Evolutionary conservation across 2,113 vertebrate species (phyloP), one percentile per base, ranked within the genome.

Genomic region (Corythoichthys intestinalis): DNA sequence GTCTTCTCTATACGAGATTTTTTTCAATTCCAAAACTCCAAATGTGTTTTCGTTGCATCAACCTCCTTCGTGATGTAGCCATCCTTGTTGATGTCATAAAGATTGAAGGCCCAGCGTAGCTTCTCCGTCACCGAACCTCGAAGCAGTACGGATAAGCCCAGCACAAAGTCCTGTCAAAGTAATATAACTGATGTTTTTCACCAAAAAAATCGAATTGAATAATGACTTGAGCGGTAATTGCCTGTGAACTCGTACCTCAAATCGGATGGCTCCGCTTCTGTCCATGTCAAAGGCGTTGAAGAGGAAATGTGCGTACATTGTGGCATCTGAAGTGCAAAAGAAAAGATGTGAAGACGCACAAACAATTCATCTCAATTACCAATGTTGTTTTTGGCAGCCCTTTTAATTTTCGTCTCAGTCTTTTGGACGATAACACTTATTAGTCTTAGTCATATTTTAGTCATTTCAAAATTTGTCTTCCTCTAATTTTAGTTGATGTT

Each of bases 61-160:
- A 98, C 97, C 96, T 99, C 96, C 86, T 96, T 98, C 67, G 94
- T 99, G 74, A 99, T 86, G 79, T 90, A 95, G 70, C 96, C 96
- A 0, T 99, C 96, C 70, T 98, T 99, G 84, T 99, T 98, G 61
- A 99, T 95, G 46, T 99, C 97, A 0, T 99, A 99, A 46, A 99
- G 93, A 80, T 99, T 96, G 70, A 99, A 99, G 0, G 95, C 94
- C 97, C 97, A 99, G 73, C 90, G 92, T 13, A 99, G 94, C 73
- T 97, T 98, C 85, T 99, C 96, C 0, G 94, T 93, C 64, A 97
- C 94, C 0, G 95, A 93, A 0, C 97, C 97, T 73, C 96, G 90
- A 47, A 99, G 92, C 75, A 99, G 74, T 77, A 97, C 85, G 0
- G 96, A 98, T 62, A 99, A 86, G 0, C 96, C 97, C 0, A 96